A percentile compares a stretch with the other conserved stretches of the same genome.
Evolutionary conservation across 2,797 vertebrate species (phyloP).

Genomic region (Megalops cyprinoides): DNA sequence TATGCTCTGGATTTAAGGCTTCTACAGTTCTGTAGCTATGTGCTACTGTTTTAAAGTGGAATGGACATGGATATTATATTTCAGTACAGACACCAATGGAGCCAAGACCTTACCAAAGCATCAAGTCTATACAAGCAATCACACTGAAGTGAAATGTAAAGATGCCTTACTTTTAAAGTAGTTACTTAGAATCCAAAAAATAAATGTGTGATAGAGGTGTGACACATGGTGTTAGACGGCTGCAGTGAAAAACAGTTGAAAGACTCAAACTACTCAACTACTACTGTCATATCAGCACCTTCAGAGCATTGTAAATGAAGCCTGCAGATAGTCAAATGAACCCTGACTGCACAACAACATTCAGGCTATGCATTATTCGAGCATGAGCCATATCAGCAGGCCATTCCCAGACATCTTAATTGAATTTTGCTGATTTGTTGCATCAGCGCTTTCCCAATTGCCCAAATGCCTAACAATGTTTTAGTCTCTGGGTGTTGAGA

Average conservation of each 20-base stretch:
- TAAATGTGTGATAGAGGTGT: too few species aligned
- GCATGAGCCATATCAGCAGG: not conserved
- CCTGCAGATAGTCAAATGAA: not conserved
- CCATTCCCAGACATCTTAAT: constrained; percentile 7
- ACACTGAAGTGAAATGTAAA: too few species aligned
- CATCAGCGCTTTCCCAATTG: constrained; percentile 11
- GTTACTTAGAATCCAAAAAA: too few species aligned
- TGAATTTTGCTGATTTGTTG: constrained; percentile 25
- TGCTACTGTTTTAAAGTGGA: too few species aligned
- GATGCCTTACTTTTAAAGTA: too few species aligned
- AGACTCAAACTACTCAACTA: too few species aligned
- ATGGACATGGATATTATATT: too few species aligned
- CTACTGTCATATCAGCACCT: not conserved
- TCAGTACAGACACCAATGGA: too few species aligned
- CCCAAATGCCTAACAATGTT: not conserved
- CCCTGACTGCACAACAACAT: not conserved
- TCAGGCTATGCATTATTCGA: constrained; percentile 2
- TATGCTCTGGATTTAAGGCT: too few species aligned
- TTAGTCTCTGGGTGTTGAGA: constrained; percentile 9
- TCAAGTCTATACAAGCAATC: too few species aligned
- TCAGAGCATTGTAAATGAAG: not conserved
- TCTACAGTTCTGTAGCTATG: too few species aligned
- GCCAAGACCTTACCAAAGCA: too few species aligned
- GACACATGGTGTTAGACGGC: not conserved
- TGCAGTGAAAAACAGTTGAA: not conserved